Evolutionary conservation across 2,113 vertebrate genomes (phyloP).

Genomic region (Microcebus ravelobensis): DNA sequence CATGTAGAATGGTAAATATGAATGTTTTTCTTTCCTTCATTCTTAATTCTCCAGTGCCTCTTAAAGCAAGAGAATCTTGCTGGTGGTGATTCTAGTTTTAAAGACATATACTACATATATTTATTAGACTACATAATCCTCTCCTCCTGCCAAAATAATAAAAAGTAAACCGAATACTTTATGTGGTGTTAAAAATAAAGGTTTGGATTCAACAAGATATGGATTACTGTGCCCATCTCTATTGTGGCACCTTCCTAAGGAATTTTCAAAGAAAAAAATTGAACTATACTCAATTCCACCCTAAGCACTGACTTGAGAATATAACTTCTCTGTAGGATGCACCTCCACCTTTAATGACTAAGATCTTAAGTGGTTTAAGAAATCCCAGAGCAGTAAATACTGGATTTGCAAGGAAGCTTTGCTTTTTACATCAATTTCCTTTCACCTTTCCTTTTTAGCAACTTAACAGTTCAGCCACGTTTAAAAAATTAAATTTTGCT

Average conservation of each 20-base stretch:
- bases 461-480: constrained; percentile 1
- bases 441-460: constrained; percentile 28
- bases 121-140: neutral
- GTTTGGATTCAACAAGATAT: neutral
- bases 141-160: neutral
- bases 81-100: neutral
- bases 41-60: neutral
- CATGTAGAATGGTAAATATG: no score
- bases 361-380: neutral
- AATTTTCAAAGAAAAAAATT: constrained; percentile 20
- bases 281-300: neutral
- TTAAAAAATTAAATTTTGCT: neutral
- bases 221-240: neutral
- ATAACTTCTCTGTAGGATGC: neutral
- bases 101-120: neutral
- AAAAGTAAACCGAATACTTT: neutral
- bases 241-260: neutral
- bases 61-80: neutral
- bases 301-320: constrained; percentile 24
- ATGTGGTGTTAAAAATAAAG: neutral
- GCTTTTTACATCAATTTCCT: neutral
- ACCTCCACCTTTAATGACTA: neutral
- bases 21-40: neutral
- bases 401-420: constrained; percentile 27
- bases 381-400: constrained; percentile 25